Percentiles rank a stretch among this genome's conserved stretches.
These are phyloP conservation scores for Brachypterus glaber DNA, from an alignment of 2,888 invertebrate species.

Conservation along the genomic window DNA sequence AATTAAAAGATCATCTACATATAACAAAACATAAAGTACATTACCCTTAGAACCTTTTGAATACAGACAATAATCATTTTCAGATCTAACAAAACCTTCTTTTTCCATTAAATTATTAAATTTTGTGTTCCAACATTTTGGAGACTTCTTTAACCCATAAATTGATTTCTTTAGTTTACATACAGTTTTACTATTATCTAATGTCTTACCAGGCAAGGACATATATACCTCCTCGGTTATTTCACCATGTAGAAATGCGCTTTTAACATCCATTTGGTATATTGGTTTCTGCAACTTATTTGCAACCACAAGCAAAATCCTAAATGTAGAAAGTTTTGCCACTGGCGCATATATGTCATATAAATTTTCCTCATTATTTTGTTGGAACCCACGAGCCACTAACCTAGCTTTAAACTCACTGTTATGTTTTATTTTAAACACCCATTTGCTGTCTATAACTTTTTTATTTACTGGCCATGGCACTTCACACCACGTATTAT, in stretches of 20 bases:
- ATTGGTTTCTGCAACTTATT: conserved; percentile 5
- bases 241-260: conserved; percentile 19
- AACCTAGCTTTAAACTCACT: conserved; percentile 10
- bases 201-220: conserved; percentile 9
- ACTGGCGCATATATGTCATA: conserved; percentile 11
- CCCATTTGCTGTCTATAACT: conserved; percentile 16
- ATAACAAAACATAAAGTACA: conserved; percentile 10
- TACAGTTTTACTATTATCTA: conserved; percentile 7
- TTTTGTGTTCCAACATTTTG: conserved; percentile 19
- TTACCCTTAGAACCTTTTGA: conserved; percentile 4
- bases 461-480: conserved; percentile 13
- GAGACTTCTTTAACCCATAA: conserved; percentile 20
- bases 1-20: conserved; percentile 18
- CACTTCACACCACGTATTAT: conserved; percentile 17
- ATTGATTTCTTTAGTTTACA: conserved; percentile 18
- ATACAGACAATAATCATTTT: conserved; percentile 14
- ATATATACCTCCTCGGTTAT: conserved; percentile 18
- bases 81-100: conserved; percentile 11
- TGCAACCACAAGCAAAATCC: conserved; percentile 11
- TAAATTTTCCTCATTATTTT: conserved; percentile 8
- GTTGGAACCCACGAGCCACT: conserved; percentile 13
- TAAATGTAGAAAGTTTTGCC: conserved; percentile 12
- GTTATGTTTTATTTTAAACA: conserved; percentile 15
- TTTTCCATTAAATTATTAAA: conserved; percentile 16
- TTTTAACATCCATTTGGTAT: conserved; percentile 19